Evolutionary conservation across 2,797 vertebrate genomes (phyloP), one percentile per base, ranked within the genome.

Genomic region (Lithobates pipiens): DNA sequence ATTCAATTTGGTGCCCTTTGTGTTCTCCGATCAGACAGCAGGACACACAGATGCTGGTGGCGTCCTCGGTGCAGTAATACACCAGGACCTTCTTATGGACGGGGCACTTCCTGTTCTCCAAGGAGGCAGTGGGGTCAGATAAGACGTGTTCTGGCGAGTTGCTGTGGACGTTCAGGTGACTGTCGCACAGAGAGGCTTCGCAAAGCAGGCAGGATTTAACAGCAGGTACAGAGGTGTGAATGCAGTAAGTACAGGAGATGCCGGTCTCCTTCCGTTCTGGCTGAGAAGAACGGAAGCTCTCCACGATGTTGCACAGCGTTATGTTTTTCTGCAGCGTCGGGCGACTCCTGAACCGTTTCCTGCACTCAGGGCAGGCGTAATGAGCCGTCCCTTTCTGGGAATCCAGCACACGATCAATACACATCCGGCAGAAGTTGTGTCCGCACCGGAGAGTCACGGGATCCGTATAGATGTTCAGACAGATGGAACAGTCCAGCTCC

Each of bases 21-120:
- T 65, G 61, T 1, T 65, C 57, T 15, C 80, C 80, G 21, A 71
- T 71, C 71, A 82, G 80, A 57, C 70, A 74, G 80, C 80, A 82
- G 80, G 71, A 74, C 1, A 82, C 80, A 18, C 80, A 82, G 57
- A 82, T 75, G 16, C 80, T 65, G 9, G 25, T 11, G 0, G 54
- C 34, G 18, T 82, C 80, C 57, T 82, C 36, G 9, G 57, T 74
- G 80, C 79, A 81, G 69, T 72, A 81, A 21, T 81, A 81, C 11
- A 72, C 70, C 79, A 81, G 50, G 18, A 81, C 25, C 69, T 81
- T 73, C 32, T 50, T 73, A 32, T 81, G 79, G 32, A 61, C 9
- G 32, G 79, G 27, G 25, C 80, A 82, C 46, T 82, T 82, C 63
- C 54, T 46, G 25, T 36, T 46, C 21, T 29, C 50, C 25, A 46